Evolutionary conservation across 2,113 vertebrate genomes (phyloP).

Genomic region (Menura novaehollandiae): DNA sequence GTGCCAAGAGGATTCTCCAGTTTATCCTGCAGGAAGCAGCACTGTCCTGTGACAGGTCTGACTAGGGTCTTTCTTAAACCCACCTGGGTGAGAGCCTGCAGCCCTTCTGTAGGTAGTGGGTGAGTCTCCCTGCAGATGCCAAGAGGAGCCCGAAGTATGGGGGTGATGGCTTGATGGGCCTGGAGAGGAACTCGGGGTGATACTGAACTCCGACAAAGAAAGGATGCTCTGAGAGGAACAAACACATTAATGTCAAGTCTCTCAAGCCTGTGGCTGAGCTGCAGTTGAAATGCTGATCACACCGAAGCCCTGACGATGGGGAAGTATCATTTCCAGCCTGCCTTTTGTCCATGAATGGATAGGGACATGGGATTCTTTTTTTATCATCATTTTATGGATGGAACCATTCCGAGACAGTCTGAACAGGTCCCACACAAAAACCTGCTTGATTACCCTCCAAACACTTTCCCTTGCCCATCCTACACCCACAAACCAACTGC

Average conservation of each 20-base stretch:
- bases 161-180: slow-evolving; percentile 94
- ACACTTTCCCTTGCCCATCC: not conserved
- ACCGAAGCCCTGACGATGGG: accelerated
- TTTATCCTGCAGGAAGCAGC: not conserved
- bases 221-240: slow-evolving; percentile 80
- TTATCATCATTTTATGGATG: not conserved
- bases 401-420: not conserved
- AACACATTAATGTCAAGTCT: not conserved
- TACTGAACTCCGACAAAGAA: slow-evolving; percentile 96
- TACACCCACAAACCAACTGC: not conserved
- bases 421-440: not conserved
- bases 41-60: not conserved
- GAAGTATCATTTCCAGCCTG: not conserved
- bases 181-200: slow-evolving; percentile 94
- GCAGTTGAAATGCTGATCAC: not conserved
- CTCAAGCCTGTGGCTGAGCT: not conserved
- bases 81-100: slow-evolving; percentile 92
- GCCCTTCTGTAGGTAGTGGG: slow-evolving; percentile 87
- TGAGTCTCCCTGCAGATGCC: slow-evolving; percentile 86
- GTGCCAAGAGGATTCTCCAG: not conserved
- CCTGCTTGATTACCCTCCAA: not conserved
- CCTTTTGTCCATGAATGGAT: not conserved
- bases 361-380: not conserved
- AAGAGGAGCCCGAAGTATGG: slow-evolving; percentile 91
- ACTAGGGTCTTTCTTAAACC: not conserved